Base-by-base conservation (phyloP, 2,797 vertebrate genomes). In the Ambastaia sidthimunki region DNA sequence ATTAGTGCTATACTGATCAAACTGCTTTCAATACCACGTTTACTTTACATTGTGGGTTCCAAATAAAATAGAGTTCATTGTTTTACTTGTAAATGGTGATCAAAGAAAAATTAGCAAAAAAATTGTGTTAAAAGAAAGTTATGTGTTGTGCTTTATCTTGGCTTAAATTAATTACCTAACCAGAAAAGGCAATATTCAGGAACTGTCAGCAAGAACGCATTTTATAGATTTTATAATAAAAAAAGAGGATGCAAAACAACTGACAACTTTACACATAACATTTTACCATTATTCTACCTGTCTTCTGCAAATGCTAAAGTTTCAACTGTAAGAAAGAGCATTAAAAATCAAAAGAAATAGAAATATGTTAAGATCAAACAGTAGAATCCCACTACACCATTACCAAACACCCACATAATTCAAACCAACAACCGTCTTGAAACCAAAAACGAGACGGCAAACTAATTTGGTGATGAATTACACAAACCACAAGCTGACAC, bases 401-500 rank as follows among this genome's bases (percentile, higher is more conserved):
- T 34, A 65, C 10, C 47, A 65, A 16, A 34, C 68, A 65, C 76
- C 68, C 68, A 78, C 57, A 52, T 25, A 52, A 71, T 37, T 23
- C 23, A 16, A 60, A 62, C 74, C 66, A 70, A 77, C 41, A 10
- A 41, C 25, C 48, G 31, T 19, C 37, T 7, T 65, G 16, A 65
- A 65, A 65, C 57, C 12, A 50, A 41, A 78, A 47, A 63, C 23
- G 15, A 50, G 44, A 71, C 19, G 4, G 44, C n/a, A 65, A 54
- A 66, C 48, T 47, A 31, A 13, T 60, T 66, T 57, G 16, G 25
- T 28, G 41, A 73, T 34, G 50, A 57, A 67, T 67, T 47, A 67
- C 23, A 41, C 23, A 66, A 12, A 71, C 47, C 68, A 71, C 28
- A 25, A 70, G 13, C 21, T 60, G 54, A 50, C 52, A 54, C 7